phyloP scores from a whole-genome alignment of 2,888 invertebrate species.

The Neoascia interrupta region DNA sequence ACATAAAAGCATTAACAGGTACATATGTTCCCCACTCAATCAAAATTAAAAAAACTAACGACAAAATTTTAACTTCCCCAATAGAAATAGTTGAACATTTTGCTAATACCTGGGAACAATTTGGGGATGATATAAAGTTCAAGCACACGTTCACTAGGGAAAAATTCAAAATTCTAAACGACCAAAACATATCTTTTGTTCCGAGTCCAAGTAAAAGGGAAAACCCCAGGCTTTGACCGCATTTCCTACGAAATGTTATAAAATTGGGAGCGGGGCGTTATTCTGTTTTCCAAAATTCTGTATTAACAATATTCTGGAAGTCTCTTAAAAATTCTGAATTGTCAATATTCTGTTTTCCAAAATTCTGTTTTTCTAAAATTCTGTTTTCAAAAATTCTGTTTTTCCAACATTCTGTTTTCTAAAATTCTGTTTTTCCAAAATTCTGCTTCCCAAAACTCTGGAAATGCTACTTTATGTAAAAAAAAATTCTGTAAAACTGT shows the following conservation, averaged over 20 bases:
- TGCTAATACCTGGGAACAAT: background rate
- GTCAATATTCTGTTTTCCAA: no score
- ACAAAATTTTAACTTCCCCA: background rate
- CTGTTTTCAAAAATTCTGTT: no score
- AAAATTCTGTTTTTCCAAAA: no score
- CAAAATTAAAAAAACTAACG: background rate
- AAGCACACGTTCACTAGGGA: background rate
- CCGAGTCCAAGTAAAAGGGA: background rate
- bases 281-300: no score
- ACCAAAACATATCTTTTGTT: background rate
- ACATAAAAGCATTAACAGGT: background rate
- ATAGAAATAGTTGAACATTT: background rate
- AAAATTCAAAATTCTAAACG: background rate
- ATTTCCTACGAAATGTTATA: conserved; percentile 2
- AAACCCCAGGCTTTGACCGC: background rate
- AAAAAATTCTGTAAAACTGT: no score
- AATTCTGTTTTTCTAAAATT: no score
- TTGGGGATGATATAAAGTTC: background rate
- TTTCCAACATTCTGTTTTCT: no score
- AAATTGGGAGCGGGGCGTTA: no score
- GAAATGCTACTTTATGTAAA: no score
- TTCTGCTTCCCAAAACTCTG: no score
- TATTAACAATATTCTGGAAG: no score
- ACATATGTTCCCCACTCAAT: background rate
- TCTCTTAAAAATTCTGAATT: no score